A percentile compares a stretch with the other conserved stretches of the same genome.
Conservation (phyloP, 1,140 invertebrate genomes). For the Brachionus asplanchnoidis region DNA sequence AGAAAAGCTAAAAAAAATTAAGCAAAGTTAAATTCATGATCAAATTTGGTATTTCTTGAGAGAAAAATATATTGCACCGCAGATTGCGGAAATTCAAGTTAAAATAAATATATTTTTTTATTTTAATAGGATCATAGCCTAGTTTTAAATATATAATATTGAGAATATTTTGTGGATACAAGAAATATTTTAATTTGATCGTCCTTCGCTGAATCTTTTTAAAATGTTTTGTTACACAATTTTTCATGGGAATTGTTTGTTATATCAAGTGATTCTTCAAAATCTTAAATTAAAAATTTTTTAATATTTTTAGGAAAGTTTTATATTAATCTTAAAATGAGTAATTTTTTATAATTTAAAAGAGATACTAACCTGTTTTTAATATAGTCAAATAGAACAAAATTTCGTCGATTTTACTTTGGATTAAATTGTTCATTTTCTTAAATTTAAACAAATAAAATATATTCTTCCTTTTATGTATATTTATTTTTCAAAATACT, state of each 20-base stretch:
- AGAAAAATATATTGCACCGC: neutral
- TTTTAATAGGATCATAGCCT: no score
- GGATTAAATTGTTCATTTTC: no score
- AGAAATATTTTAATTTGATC: no score
- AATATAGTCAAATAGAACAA: neutral
- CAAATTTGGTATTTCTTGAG: neutral
- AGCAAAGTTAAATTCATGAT: neutral
- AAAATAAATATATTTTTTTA: no score
- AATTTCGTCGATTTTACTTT: neutral
- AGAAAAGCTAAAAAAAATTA: neutral
- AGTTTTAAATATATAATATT: no score
- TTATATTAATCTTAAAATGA: neutral
- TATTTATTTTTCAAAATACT: no score
- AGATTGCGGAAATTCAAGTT: no score
- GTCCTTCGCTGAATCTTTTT: neutral
- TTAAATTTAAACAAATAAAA: no score
- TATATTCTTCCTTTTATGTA: no score
- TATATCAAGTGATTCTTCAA: neutral
- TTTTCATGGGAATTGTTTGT: neutral
- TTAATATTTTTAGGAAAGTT: neutral
- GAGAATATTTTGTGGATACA: no score
- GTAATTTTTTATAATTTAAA: neutral
- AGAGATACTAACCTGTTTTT: neutral
- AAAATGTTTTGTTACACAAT: neutral
- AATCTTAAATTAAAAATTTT: neutral